These are phyloP conservation scores for Heterochromis multidens DNA, from an alignment of 2,113 vertebrate genomes.

Conservation along the genomic window DNA sequence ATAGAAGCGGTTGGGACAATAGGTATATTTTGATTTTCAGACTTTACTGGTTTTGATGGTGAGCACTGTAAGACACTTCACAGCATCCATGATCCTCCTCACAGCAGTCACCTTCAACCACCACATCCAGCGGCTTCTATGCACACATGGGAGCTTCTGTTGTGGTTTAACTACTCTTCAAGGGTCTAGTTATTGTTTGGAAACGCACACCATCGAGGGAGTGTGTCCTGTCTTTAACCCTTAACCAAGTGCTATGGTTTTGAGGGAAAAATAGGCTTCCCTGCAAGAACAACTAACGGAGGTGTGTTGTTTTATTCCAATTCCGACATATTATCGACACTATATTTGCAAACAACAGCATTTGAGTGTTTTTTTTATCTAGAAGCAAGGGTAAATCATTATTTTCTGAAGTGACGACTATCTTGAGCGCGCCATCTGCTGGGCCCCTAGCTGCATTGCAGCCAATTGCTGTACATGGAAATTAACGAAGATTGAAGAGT, in stretches of 20 bases:
- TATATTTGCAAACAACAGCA: background rate
- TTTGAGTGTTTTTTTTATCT: background rate
- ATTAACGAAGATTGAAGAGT: background rate
- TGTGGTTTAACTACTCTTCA: background rate
- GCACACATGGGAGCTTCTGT: background rate
- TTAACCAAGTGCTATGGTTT: rapidly evolving
- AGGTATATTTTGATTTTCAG: background rate
- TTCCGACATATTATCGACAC: background rate
- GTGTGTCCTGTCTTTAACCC: rapidly evolving
- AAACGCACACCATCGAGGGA: background rate
- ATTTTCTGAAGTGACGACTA: background rate
- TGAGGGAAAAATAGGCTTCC: background rate
- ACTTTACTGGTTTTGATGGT: background rate
- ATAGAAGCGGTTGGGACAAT: background rate
- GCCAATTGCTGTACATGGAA: background rate
- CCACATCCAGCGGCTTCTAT: background rate
- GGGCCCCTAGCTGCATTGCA: background rate
- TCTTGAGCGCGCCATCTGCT: background rate
- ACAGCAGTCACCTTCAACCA: background rate
- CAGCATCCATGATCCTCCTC: background rate
- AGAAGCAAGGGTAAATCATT: background rate
- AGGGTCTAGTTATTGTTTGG: background rate
- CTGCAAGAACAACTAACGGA: background rate
- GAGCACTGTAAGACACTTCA: background rate
- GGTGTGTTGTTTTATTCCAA: background rate